Base-by-base conservation (phyloP, 2,113 vertebrate species). In the Xiphophorus hellerii region DNA sequence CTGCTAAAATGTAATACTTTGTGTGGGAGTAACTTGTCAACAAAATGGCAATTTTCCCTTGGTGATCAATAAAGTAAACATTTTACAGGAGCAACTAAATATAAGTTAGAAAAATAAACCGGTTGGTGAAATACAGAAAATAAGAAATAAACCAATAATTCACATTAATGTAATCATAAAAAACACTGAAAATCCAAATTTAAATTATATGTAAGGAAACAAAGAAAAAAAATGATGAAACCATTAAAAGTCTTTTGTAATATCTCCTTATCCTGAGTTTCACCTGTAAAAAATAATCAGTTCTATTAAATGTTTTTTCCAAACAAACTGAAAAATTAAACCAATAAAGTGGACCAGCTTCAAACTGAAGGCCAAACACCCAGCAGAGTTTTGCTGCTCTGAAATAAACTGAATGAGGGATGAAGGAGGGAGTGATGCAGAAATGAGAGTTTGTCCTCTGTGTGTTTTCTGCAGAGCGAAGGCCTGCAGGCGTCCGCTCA, bases 401-500 rank as follows among this genome's bases (percentile, higher is more conserved):
- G 22, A 44, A 44, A 44, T 17, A 17, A 15, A 17, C 15, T 14
- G 12, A 14, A 54, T 5, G 20, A 10, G 10, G 48, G 20, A 54
- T 51, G 20, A 54, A 54, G 0, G 51, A 7, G 25, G 25, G 9
- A 22, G 39, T 3, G 39, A 14, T 42, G 39, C 13, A 42, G 39
- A 42, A 37, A 14, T 27, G 35, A 14, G 33, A 66, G 20, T 37
- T 35, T 35, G 64, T 66, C 64, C 64, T 66, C 64, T 37, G 64
- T 25, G 7, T 66, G 64, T 66, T 42, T 42, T 66, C 31, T 22
- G 22, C 31, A 66, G 64, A n/a, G 17, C 15, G 7, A 30, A 77
- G 74, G 67, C 84, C 84, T 2, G 10, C 39, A 1, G 85, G 85
- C 75, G 29, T 65, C 62, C 4, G 64, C 13, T 69, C 81, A 61